Evolutionary conservation across 2,888 invertebrate species (phyloP), one percentile per base, ranked within the genome.

Genomic region (Epinotia demarniana): DNA sequence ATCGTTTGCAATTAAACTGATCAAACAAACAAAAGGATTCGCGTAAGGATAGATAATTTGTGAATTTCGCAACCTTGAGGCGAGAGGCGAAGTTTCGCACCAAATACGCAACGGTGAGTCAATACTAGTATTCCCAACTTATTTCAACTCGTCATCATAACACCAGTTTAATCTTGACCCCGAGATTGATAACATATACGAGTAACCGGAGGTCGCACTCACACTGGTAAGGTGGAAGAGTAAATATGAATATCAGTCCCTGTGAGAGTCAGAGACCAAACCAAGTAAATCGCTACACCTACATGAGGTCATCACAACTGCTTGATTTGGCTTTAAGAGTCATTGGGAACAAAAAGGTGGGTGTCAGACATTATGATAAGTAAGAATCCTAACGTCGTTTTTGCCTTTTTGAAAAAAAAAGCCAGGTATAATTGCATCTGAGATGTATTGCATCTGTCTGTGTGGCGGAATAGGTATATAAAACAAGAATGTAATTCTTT

Each of bases 231-330:
- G 1, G 6, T 8, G 1, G 13, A 13, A 46, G 46, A 12, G 53
- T 53, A 53, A 53, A 53, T n/a, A n/a, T 53, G n/a, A 53, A n/a
- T 53, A 49, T n/a, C 53, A n/a, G n/a, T 53, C n/a, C n/a, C n/a
- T 1, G 2, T 23, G 18, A 43, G 53, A 23, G 23, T 23, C 23
- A 23, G 23, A 18, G 39, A 18, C 33, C 58, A 57, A 58, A 33
- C 12, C 39, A 46, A 58, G 49, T 27, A 58, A 72, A 58, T 58
- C 46, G 33, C 43, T 23, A 57, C 33, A 64, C 55, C 68, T 58
- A 72, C 39, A 58, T 72, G 72, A 72, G 57, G 23, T 72, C 63
- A 64, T 72, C 71, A 13, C 57, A 46, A 46, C 12, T 23, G 66
- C 53, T 66, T 16, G 27, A 46, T 69, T 46, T 69, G 60, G 69